Evolutionary conservation across 2,797 vertebrate species (phyloP), one percentile per base, ranked within the genome.

Genomic region (Silurus aristotelis): DNA sequence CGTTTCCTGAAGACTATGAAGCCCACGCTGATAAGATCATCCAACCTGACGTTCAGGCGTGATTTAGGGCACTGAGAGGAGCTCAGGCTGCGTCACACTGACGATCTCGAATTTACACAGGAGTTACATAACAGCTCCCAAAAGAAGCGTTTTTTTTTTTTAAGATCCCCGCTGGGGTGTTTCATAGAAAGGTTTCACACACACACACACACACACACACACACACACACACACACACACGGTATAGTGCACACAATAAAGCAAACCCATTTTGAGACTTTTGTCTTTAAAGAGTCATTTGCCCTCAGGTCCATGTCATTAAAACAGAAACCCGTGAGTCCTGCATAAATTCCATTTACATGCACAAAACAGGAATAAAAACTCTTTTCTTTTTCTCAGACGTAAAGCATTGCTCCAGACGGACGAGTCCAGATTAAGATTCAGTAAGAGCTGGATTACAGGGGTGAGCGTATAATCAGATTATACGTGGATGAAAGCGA

Each of bases 391-490:
- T 72, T 12, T 52, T 52, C 71, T 73, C 13, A 55, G n/a, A 25
- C 0, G 48, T 73, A 55, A 25, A 55, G 46, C 22, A 58, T 58
- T 1, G 8, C 55, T 58, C 25, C 25, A 31, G 73, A 76, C n/a
- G 9, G 25, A 76, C 13, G 12, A 72, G 22, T n/a, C 46, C 83
- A 78, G 83, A 90, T 87, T 83, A 83, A 87, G 68, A 77, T 87
- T 89, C 88, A 89, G 84, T 87, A 89, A 77, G 80, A 89, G 52
- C 85, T 83, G 87, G 85, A 90, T 87, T 90, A 89, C 86, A 87
- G 84, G 75, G 64, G 82, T 58, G 70, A 85, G 87, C 87, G n/a
- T 88, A 85, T 89, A 89, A 90, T 89, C 84, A 56, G 87, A 89
- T 89, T 89, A 87, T 77, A 76, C 17, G 82, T 22, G 73, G 82